phyloP scores from a whole-genome alignment of 2,113 vertebrate species.

The human (Homo sapiens) region GRCh38 chr2:105295001-105295500 shows the following conservation, averaged over 20 bases:
- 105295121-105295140: not conserved
- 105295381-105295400: not conserved
- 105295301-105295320: not conserved
- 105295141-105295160: not conserved
- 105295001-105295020: not conserved
- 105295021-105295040: too few relatives aligned
- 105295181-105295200: not conserved
- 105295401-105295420: not conserved
- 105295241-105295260: not conserved
- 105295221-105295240: not conserved
- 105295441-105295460: not conserved
- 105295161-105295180: not conserved
- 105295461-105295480: not conserved
- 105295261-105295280: not conserved
- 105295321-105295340: not conserved
- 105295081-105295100: conserved; percentile 44
- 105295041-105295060: not conserved
- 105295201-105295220: not conserved
- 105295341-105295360: not conserved
- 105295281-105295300: not conserved
- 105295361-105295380: not conserved
- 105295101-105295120: not conserved
- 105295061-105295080: conserved; percentile 69
- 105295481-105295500: not conserved
- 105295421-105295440: not conserved